Evolutionary conservation across 2,113 vertebrate species (phyloP).

Genomic region (Myotis lucifugus): DNA sequence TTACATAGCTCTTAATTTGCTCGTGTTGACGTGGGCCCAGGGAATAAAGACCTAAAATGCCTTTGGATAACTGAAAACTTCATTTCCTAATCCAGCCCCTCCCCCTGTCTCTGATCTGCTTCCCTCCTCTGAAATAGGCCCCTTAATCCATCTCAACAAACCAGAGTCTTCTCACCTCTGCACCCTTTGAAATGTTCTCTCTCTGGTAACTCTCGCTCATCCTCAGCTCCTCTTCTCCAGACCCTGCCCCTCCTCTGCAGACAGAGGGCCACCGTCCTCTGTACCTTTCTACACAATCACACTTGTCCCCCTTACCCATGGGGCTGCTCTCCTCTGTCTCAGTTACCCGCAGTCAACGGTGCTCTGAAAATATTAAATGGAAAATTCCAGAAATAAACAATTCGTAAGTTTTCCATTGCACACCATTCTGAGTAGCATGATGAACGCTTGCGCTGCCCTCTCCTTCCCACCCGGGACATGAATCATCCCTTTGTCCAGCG

Average conservation of each 20-base stretch:
- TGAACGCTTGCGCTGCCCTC: not conserved
- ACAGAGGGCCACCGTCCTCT: not conserved
- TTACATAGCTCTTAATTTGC: not conserved
- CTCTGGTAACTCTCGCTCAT: not conserved
- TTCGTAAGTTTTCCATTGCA: not conserved
- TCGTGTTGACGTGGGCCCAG: not conserved
- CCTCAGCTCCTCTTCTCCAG: not conserved
- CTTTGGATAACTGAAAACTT: not conserved
- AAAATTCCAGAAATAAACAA: not conserved
- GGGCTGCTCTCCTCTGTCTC: not conserved
- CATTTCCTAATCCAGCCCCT: not conserved
- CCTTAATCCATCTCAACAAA: not conserved
- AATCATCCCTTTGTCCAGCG: not conserved
- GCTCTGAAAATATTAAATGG: not conserved
- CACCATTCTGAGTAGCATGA: not conserved
- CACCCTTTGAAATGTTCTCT: accelerated
- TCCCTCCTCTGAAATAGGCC: not conserved
- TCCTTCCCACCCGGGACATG: not conserved
- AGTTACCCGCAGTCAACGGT: not conserved
- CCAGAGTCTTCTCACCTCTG: not conserved
- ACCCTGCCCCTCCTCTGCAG: not conserved
- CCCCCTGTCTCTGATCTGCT: not conserved
- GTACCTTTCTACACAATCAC: not conserved
- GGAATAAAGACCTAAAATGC: not conserved
- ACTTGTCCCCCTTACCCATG: not conserved